Evolutionary conservation across 2,888 invertebrate genomes (phyloP).

Genomic region (Nephrocerus scutellatus): DNA sequence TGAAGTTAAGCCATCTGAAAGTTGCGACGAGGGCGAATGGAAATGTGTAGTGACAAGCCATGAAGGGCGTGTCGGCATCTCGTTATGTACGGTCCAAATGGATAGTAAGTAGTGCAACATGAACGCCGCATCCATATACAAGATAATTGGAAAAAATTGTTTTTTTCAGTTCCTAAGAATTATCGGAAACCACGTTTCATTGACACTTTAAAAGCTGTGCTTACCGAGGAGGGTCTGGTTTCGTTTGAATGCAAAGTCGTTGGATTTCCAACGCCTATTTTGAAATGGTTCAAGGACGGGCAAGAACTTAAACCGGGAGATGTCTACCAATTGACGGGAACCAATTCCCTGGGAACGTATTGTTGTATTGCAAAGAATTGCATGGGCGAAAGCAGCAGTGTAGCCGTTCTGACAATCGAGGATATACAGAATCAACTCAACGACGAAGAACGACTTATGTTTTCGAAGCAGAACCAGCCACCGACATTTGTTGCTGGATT

Average conservation of each 20-base stretch:
- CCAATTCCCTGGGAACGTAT: slow-evolving; percentile 81
- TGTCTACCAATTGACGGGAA: slow-evolving; percentile 84
- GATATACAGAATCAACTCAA: slow-evolving; percentile 85
- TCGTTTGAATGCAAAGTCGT: slow-evolving; percentile 92
- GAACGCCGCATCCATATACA: background rate
- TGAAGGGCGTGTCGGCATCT: slow-evolving; percentile 68
- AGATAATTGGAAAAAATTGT: slow-evolving; percentile 5
- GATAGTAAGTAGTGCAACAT: slow-evolving; percentile 55
- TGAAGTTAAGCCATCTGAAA: slow-evolving; percentile 67
- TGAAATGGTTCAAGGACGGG: slow-evolving; percentile 89
- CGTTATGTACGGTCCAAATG: slow-evolving; percentile 68
- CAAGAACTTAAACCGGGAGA: slow-evolving; percentile 87
- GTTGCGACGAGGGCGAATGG: slow-evolving; percentile 82
- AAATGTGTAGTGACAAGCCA: slow-evolving; percentile 77
- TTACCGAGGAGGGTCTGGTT: slow-evolving; percentile 85
- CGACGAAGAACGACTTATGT: slow-evolving; percentile 67
- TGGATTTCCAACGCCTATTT: slow-evolving; percentile 79
- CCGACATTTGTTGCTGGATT: slow-evolving; percentile 76
- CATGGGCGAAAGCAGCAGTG: slow-evolving; percentile 83
- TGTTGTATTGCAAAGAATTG: slow-evolving; percentile 84
- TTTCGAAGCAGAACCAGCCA: slow-evolving; percentile 66
- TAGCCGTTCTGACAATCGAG: slow-evolving; percentile 80
- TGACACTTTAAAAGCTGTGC: slow-evolving; percentile 80
- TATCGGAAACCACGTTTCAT: slow-evolving; percentile 83
- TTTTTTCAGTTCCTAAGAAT: slow-evolving; percentile 74